Base-by-base conservation (phyloP, 2,888 invertebrate genomes). In the Fragum whitleyi region DNA sequence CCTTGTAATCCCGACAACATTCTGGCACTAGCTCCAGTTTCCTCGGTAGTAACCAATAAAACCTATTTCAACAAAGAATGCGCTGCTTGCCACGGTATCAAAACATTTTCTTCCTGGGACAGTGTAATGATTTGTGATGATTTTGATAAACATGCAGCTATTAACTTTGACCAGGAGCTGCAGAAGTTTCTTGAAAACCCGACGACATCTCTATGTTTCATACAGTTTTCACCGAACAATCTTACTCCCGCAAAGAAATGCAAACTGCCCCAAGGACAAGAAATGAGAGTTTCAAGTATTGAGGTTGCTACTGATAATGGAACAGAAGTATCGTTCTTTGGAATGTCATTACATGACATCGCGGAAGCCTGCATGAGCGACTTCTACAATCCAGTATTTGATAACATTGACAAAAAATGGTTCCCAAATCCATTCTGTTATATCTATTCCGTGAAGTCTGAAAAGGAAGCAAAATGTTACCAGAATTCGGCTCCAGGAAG, bases 341-440 rank as follows among this genome's bases (percentile, higher is more conserved):
- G 47, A 9, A 47, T 47, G 47, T 47, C 47, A 19, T 9, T 47
- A 47, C 5, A 14, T 3, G 47, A 47, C 47, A 47, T 47, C 14
- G n/a, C n/a, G 5, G 16, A 14, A 9, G 47, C 47, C 14, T 47
- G 47, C 14, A 19, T 47, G n/a, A 47, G 47, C n/a, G n/a, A 47
- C n/a, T 47, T 47, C 47, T 47, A 47, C 47, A n/a, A 14, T 47
- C 47, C 47, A 47, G 47, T 47, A n/a, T 47, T 47, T n/a, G 47
- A 47, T 47, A n/a, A 5, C 3, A 5, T 19, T 47, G 19, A n/a
- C 14, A 14, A 47, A 14, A 47, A 14, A 47, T 47, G 47, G 47
- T 47, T 19, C 16, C 47, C 47, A 47, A 47, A 47, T n/a, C 19
- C 47, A 47, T 47, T 47, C n/a, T 47, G 47, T 14, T 47, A 47